These are phyloP conservation scores for Bembecia ichneumoniformis DNA, from an alignment of 2,888 invertebrate species.

Conservation along the genomic window DNA sequence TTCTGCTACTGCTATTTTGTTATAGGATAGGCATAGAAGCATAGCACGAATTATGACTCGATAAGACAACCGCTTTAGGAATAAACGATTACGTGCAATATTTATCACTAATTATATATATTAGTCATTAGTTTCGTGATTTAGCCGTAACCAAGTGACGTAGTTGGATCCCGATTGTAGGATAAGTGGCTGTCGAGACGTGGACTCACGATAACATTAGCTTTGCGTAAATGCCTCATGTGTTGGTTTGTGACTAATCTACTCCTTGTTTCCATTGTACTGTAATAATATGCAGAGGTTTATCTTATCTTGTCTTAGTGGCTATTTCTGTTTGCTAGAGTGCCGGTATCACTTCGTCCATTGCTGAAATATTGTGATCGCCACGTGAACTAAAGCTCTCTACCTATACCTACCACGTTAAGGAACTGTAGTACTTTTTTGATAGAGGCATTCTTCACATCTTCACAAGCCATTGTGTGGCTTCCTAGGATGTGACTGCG, in stretches of 20 bases:
- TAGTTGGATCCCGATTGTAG: conserved; percentile 28
- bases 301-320: too few species aligned
- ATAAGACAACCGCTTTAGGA: neutral
- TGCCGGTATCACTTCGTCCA: too few species aligned
- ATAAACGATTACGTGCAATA: conserved; percentile 6
- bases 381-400: too few species aligned
- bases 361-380: too few species aligned
- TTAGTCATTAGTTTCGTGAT: conserved; percentile 49
- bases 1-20: neutral
- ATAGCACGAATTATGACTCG: neutral
- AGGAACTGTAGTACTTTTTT: too few species aligned
- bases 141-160: conserved; percentile 36
- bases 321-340: too few species aligned
- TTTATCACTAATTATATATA: conserved; percentile 13
- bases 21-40: neutral
- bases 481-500: too few species aligned
- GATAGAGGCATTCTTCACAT: too few species aligned
- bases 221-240: conserved; percentile 47
- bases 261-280: conserved; percentile 28
- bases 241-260: conserved; percentile 53
- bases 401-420: too few species aligned
- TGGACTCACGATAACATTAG: conserved; percentile 44
- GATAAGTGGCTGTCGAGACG: conserved; percentile 44
- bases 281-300: too few species aligned
- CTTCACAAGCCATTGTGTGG: too few species aligned